Evolutionary conservation across 2,888 invertebrate species (phyloP).

Genomic region (Amphipoea oculea): DNA sequence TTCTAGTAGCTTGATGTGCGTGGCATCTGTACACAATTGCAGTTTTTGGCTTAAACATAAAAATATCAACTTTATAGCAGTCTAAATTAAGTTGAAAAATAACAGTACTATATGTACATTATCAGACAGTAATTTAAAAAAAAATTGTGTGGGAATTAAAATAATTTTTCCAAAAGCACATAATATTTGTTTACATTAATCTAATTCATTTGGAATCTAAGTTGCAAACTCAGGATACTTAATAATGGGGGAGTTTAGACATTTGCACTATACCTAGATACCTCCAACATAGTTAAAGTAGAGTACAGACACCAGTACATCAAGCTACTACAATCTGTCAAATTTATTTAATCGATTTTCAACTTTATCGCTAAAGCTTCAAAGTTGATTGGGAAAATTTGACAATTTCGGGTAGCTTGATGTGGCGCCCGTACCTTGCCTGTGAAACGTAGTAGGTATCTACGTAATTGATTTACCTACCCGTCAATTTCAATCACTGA

Average conservation of each 20-base stretch:
- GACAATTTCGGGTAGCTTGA: no score
- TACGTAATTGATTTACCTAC: constrained; percentile 25
- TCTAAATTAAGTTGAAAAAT: no score
- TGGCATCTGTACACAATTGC: not conserved
- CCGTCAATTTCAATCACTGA: constrained; percentile 15
- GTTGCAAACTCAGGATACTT: not conserved
- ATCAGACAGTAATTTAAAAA: no score
- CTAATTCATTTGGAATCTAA: not conserved
- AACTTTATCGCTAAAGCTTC: no score
- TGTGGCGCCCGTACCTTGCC: not conserved
- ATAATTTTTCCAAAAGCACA: no score
- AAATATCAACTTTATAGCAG: not conserved
- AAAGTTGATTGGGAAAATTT: no score
- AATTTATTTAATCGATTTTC: no score
- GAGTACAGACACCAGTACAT: no score
- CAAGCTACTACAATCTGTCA: no score
- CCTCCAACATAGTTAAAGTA: not conserved
- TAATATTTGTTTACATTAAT: not conserved
- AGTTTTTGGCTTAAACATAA: not conserved
- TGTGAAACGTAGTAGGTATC: not conserved
- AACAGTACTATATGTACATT: no score
- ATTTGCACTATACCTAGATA: not conserved
- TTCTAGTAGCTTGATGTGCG: no score
- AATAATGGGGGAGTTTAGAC: not conserved
- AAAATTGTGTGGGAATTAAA: no score